Base-by-base conservation (phyloP, 2,888 invertebrate species). In the Eilema caniola region DNA sequence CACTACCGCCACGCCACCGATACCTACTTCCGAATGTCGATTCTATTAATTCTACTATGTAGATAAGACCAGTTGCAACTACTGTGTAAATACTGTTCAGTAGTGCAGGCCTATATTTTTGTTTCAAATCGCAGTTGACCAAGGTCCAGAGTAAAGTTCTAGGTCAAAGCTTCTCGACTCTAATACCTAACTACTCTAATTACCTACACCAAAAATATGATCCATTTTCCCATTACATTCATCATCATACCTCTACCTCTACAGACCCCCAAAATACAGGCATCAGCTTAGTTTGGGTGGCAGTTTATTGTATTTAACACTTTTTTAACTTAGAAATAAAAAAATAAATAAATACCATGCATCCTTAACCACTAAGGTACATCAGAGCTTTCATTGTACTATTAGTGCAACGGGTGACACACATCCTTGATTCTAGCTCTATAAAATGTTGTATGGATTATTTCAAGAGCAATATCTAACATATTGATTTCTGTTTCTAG, bases 401-500 rank as follows among this genome's bases (percentile, higher is more conserved):
- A 37, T 5, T 47, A n/a, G n/a, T 53, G 53, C n/a, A n/a, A n/a
- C 1, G 7, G 20, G 20, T 47, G 4, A 41, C 16, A 41, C 5
- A 28, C 28, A 2, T 28, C 28, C 41, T 8, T 16, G 20, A 16
- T 10, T 20, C 47, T 20, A 20, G 20, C 14, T 20, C 20, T 5
- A 47, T 20, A 47, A 47, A 16, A 20, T 47, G 8, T 20, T 41
- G 2, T 16, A 16, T 37, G 12, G 1, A 16, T 62, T 1, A 23
- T 37, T 62, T 25, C 24, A 12, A 10, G 24, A 24, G 25, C 62
- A 3, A 20, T 11, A 23, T 31, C n/a, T 65, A 31, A 65, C 7
- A n/a, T 65, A 23, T 23, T 12, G 14, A 31, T 25, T 70, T 60
- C 62, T 2, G 59, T 56, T 84, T 87, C 2, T 88, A 95, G 95